Evolutionary conservation across 2,888 invertebrate genomes (phyloP).

Genomic region (Rhorus exstirpatorius): DNA sequence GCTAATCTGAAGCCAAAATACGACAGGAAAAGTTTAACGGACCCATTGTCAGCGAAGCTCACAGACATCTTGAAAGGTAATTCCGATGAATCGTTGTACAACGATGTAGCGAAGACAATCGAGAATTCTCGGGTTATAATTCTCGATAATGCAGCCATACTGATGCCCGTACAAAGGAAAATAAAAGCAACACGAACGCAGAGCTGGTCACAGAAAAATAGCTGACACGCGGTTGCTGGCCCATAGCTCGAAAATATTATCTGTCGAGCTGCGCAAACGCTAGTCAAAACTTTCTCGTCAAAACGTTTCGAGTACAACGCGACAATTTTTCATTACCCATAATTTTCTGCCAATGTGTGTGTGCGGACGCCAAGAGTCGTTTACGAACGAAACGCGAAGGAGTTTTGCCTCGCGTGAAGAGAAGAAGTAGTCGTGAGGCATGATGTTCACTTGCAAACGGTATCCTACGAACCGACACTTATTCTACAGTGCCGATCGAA

Average conservation of each 20-base stretch:
- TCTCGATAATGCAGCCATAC: no score
- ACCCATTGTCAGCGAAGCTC: no score
- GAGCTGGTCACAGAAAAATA: no score
- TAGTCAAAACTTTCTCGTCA: no score
- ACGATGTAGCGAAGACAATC: background rate
- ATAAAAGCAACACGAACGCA: no score
- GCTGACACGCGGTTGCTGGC: no score
- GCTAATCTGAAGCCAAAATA: no score
- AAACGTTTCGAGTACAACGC: no score
- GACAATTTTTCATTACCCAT: slow-evolving; percentile 47
- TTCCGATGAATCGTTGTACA: background rate
- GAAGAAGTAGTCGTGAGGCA: slow-evolving; percentile 67
- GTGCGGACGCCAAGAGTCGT: slow-evolving; percentile 17
- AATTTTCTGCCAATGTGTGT: slow-evolving; percentile 55
- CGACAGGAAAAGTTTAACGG: no score
- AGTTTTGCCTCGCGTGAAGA: slow-evolving; percentile 65
- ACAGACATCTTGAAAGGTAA: background rate
- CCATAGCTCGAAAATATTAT: no score
- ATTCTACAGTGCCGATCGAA: slow-evolving; percentile 70
- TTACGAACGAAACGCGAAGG: slow-evolving; percentile 23
- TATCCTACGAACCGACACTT: slow-evolving; percentile 53
- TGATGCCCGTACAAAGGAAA: no score
- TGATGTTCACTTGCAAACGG: slow-evolving; percentile 59
- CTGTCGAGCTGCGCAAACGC: no score
- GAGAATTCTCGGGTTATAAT: background rate